phyloP scores from a whole-genome alignment of 2,888 invertebrate species.

The Callyntrura guangdongensis region DNA sequence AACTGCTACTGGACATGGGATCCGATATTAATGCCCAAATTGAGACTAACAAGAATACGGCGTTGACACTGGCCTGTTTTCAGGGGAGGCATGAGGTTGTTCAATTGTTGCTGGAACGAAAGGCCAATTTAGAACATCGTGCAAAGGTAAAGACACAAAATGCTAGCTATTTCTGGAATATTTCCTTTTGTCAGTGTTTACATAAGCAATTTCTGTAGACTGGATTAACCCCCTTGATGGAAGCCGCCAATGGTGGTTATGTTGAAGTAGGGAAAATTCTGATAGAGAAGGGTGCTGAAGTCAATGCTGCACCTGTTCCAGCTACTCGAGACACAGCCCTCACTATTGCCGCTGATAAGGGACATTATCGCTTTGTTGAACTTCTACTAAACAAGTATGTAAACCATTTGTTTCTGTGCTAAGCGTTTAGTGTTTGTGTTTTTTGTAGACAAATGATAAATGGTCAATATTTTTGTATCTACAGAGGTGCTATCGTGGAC shows the following conservation, averaged over 20 bases:
- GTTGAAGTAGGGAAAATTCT: constrained; percentile 99
- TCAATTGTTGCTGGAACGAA: constrained; percentile 96
- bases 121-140: constrained; percentile 99
- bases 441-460: background rate
- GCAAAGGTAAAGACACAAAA: constrained; percentile 91
- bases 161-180: too few species aligned
- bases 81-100: constrained; percentile 99
- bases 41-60: constrained; percentile 99
- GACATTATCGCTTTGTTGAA: constrained; percentile 97
- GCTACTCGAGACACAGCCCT: constrained; percentile 99
- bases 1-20: constrained; percentile 97
- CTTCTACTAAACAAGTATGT: constrained; percentile 90
- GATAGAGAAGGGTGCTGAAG: constrained; percentile 98
- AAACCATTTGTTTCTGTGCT: background rate
- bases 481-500: constrained; percentile 95
- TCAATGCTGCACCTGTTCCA: constrained; percentile 99
- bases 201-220: constrained; percentile 89
- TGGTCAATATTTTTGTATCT: constrained; percentile 55
- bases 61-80: constrained; percentile 99
- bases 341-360: constrained; percentile 99
- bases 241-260: constrained; percentile 99
- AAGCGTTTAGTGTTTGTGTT: too few species aligned
- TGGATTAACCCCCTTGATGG: constrained; percentile 99
- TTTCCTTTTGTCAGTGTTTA: background rate
- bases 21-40: constrained; percentile 99